These are phyloP conservation scores for Otocyon megalotis DNA, from an alignment of 2,113 vertebrate genomes.

Conservation along the genomic window DNA sequence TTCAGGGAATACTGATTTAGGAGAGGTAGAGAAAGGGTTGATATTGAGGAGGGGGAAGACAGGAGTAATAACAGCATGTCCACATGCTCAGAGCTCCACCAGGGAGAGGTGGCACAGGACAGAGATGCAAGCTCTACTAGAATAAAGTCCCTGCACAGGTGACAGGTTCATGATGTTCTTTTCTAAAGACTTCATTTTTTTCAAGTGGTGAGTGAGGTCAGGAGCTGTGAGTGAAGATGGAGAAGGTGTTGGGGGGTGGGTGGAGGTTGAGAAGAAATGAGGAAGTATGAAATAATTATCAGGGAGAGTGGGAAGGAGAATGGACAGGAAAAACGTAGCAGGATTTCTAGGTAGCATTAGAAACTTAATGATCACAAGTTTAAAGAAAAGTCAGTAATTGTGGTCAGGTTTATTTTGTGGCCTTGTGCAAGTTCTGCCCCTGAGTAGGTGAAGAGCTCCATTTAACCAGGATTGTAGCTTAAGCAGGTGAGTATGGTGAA, in stretches of 20 bases:
- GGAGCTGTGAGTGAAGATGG: background rate
- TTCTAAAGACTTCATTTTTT: background rate
- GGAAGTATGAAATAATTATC: background rate
- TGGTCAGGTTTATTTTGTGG: background rate
- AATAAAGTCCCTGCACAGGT: background rate
- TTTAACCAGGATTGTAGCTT: background rate
- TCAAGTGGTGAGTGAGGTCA: constrained; percentile 11
- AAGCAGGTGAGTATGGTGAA: background rate
- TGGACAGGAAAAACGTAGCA: background rate
- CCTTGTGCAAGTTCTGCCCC: background rate
- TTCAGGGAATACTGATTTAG: background rate
- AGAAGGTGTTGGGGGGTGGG: background rate
- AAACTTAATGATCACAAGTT: background rate
- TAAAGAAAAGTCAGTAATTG: background rate
- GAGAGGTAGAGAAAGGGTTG: background rate
- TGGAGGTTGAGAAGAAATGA: background rate
- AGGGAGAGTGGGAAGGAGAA: background rate
- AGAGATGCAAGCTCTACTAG: background rate
- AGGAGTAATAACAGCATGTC: background rate
- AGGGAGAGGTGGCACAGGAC: background rate
- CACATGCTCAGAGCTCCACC: background rate
- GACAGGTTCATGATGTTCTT: background rate
- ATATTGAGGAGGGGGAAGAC: background rate
- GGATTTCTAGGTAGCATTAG: background rate
- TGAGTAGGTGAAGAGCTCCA: background rate